Conservation (phyloP, 2,113 vertebrate species). For the Antechinus flavipes region DNA sequence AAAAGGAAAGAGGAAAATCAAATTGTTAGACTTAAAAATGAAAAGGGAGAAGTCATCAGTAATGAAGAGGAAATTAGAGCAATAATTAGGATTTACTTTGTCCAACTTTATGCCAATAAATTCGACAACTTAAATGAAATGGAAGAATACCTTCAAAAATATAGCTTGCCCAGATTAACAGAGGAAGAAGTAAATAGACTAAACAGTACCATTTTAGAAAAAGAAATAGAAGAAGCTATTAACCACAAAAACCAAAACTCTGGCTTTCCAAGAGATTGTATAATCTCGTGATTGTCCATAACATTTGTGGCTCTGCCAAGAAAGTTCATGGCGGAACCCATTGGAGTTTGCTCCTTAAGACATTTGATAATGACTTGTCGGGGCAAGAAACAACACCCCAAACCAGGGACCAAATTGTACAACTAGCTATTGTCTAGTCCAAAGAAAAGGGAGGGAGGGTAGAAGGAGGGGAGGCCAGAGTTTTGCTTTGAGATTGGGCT, state of each 20-base stretch:
- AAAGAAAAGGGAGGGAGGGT: not conserved
- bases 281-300: conserved; percentile 69
- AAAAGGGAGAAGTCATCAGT: no score
- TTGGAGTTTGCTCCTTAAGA: conserved; percentile 47
- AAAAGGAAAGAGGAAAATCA: no score
- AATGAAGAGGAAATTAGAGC: no score
- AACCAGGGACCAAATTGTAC: conserved; percentile 11
- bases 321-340: conserved; percentile 59
- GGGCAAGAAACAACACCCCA: conserved; percentile 48
- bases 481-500: not conserved
- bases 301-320: conserved; percentile 61
- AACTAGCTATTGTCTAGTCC: not conserved
- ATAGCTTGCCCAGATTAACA: no score
- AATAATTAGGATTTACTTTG: no score
- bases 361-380: conserved; percentile 34
- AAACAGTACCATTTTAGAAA: no score
- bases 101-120: no score
- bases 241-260: conserved; percentile 11
- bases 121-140: no score
- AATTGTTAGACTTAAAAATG: no score
- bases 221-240: no score
- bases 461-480: not conserved
- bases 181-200: no score
- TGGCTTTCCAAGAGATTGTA: conserved; percentile 50
- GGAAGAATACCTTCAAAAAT: no score